A percentile compares a stretch with the other conserved stretches of the same genome.
These are phyloP conservation scores for Ochlodes sylvanus DNA, from an alignment of 2,888 invertebrate genomes.

Conservation along the genomic window DNA sequence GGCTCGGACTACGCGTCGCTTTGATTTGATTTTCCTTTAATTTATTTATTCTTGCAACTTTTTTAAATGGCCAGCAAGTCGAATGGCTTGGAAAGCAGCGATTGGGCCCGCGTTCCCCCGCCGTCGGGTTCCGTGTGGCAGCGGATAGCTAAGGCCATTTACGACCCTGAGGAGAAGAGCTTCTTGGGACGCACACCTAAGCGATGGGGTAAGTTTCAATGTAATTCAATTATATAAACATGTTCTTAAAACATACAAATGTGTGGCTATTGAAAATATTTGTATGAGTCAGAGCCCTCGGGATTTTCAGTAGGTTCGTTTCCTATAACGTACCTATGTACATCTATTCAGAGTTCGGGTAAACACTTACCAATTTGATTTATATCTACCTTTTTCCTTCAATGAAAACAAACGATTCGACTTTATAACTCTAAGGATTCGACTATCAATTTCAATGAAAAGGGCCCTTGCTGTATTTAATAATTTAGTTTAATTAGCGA, in stretches of 20 bases:
- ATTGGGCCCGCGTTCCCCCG: slow-evolving; percentile 73
- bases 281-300: slow-evolving; percentile 28
- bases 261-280: not conserved
- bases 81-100: slow-evolving; percentile 64
- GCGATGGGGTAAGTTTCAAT: slow-evolving; percentile 72
- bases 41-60: slow-evolving; percentile 23
- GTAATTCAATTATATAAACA: not conserved
- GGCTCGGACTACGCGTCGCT: slow-evolving; percentile 22
- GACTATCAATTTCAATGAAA: too few relatives aligned
- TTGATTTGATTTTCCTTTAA: slow-evolving; percentile 10
- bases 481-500: too few relatives aligned
- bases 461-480: too few relatives aligned
- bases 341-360: not conserved
- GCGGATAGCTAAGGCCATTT: slow-evolving; percentile 61
- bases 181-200: slow-evolving; percentile 74
- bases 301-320: slow-evolving; percentile 14
- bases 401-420: too few relatives aligned
- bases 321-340: too few relatives aligned
- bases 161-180: slow-evolving; percentile 72
- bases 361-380: too few relatives aligned
- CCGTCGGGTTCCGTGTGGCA: slow-evolving; percentile 56
- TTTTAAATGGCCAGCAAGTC: slow-evolving; percentile 62
- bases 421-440: too few relatives aligned
- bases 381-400: too few relatives aligned
- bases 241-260: not conserved